phyloP scores from a whole-genome alignment of 2,888 invertebrate species.

The Gordius sp. region DNA sequence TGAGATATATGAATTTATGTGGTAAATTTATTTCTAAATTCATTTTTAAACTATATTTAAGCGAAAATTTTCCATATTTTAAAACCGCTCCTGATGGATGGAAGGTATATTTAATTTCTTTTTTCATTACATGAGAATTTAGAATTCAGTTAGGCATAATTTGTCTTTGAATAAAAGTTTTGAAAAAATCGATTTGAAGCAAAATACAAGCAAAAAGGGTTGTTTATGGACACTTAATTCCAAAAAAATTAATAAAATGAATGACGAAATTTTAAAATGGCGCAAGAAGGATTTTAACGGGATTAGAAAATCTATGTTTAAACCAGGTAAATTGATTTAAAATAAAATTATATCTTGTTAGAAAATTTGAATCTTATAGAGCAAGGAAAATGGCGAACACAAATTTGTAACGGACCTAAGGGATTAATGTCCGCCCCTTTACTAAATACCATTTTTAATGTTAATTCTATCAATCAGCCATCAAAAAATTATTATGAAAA shows the following conservation, averaged over 20 bases:
- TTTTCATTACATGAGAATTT: slow-evolving; percentile 15
- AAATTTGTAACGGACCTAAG: no score
- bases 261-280: slow-evolving; percentile 90
- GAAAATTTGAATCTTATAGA: neutral
- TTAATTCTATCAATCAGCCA: no score
- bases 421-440: no score
- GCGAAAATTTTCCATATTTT: slow-evolving; percentile 77
- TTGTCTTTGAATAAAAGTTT: slow-evolving; percentile 89
- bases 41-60: neutral
- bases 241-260: slow-evolving; percentile 74
- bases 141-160: slow-evolving; percentile 83
- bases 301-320: slow-evolving; percentile 70
- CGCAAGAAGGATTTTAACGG: slow-evolving; percentile 73
- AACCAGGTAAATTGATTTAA: slow-evolving; percentile 40
- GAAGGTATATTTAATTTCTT: slow-evolving; percentile 38
- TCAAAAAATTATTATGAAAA: neutral
- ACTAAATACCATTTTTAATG: no score
- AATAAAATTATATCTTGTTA: neutral
- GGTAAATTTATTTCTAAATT: slow-evolving; percentile 37
- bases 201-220: slow-evolving; percentile 4
- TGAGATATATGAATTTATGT: slow-evolving; percentile 95
- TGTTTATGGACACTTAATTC: slow-evolving; percentile 93
- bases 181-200: slow-evolving; percentile 63
- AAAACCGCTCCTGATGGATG: slow-evolving; percentile 90
- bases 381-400: neutral